phyloP scores from a whole-genome alignment of 2,888 invertebrate species.

The Epistrophe grossulariae region DNA sequence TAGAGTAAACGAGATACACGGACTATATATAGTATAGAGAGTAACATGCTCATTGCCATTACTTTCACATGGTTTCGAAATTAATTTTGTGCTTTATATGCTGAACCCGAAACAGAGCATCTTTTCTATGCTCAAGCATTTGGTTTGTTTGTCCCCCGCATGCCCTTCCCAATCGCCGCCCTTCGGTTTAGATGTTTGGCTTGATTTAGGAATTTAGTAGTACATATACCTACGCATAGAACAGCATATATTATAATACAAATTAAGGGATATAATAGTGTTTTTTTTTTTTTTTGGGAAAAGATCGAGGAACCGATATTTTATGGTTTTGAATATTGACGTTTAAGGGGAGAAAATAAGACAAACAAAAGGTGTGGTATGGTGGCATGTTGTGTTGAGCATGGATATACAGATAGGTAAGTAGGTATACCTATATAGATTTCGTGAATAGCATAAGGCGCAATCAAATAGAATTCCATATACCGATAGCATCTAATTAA shows the following conservation, averaged over 20 bases:
- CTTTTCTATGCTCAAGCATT: constrained; percentile 29
- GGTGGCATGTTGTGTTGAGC: background rate
- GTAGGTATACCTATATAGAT: background rate
- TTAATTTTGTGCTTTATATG: constrained; percentile 75
- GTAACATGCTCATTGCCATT: constrained; percentile 71
- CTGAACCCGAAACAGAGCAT: constrained; percentile 67
- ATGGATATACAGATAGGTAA: too few relatives aligned
- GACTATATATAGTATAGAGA: constrained; percentile 32
- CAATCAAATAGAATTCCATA: constrained; percentile 6
- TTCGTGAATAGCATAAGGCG: constrained; percentile 2
- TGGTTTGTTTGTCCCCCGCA: background rate
- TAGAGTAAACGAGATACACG: constrained; percentile 55
- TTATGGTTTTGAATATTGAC: constrained; percentile 39
- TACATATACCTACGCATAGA: background rate
- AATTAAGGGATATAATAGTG: constrained; percentile 28
- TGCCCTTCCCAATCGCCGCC: background rate
- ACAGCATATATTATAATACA: constrained; percentile 57
- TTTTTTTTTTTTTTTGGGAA: background rate
- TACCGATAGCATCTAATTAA: constrained; percentile 50
- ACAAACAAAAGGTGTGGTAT: constrained; percentile 31
- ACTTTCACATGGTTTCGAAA: constrained; percentile 73
- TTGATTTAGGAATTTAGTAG: background rate
- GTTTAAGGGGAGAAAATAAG: background rate
- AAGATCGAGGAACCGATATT: constrained; percentile 25
- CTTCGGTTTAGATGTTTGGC: background rate